These are phyloP conservation scores for Platichthys flesus DNA, from an alignment of 2,113 vertebrate species.

Conservation along the genomic window DNA sequence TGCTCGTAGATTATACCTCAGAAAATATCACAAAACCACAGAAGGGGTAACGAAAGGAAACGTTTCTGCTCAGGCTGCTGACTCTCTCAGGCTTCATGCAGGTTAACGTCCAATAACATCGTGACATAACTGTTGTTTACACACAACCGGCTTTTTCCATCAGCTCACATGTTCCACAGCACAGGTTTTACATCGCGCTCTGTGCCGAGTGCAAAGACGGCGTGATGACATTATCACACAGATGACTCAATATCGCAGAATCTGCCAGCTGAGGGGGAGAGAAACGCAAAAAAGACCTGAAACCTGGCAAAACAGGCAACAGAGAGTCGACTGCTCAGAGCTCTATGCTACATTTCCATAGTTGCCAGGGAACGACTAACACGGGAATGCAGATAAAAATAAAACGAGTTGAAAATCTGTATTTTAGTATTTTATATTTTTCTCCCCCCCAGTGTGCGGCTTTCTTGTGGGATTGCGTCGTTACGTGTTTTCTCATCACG, in stretches of 20 bases:
- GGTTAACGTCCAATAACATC: neutral
- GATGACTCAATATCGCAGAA: constrained; percentile 36
- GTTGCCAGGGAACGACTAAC: constrained; percentile 36
- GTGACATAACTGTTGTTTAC: constrained; percentile 6
- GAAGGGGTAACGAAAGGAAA: too few relatives aligned
- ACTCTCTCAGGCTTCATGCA: neutral
- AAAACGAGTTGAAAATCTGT: neutral
- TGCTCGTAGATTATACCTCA: neutral
- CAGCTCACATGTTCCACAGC: neutral
- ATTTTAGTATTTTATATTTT: neutral
- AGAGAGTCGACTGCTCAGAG: constrained; percentile 14
- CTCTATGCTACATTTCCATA: constrained; percentile 35
- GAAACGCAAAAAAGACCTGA: neutral
- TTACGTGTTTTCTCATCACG: too few relatives aligned
- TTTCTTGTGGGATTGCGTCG: neutral
- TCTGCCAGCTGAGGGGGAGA: constrained; percentile 57
- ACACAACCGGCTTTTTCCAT: constrained; percentile 7
- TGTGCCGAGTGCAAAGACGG: neutral
- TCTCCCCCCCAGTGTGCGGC: neutral
- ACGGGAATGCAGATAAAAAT: constrained; percentile 12
- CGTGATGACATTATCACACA: constrained; percentile 10
- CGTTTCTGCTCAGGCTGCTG: neutral
- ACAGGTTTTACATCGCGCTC: neutral
- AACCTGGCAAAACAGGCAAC: constrained; percentile 16
- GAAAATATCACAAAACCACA: neutral